phyloP scores from a whole-genome alignment of 2,113 vertebrate genomes.

The Lathamus discolor region DNA sequence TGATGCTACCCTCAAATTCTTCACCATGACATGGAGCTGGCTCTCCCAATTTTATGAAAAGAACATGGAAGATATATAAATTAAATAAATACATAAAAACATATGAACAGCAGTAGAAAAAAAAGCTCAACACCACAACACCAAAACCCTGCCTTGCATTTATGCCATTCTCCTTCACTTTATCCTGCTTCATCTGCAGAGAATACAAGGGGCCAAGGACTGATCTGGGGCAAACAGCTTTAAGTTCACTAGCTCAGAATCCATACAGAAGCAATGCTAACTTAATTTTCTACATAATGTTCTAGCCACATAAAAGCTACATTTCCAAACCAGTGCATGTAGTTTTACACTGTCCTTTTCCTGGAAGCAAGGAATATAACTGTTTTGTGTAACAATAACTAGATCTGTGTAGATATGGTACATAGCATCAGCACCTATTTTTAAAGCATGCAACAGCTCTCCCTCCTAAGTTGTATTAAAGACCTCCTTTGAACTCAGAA shows the following conservation, averaged over 20 bases:
- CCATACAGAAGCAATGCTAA: background rate
- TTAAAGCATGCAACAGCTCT: background rate
- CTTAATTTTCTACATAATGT: background rate
- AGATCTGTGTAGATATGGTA: background rate
- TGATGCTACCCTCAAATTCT: background rate
- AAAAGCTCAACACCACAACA: background rate
- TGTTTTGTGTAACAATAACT: background rate
- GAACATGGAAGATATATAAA: background rate
- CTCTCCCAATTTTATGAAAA: background rate
- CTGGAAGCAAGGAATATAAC: background rate
- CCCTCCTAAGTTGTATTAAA: background rate
- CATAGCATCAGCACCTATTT: background rate
- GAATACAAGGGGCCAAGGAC: background rate
- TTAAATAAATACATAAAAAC: background rate
- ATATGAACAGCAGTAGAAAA: background rate
- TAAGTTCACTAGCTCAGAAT: background rate
- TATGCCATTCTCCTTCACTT: background rate
- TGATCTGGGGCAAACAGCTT: background rate
- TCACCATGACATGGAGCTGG: background rate
- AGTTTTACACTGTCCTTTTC: background rate
- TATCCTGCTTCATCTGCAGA: background rate
- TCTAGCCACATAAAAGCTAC: background rate
- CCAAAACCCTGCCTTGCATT: background rate
- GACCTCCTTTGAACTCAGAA: slow-evolving; percentile 5
- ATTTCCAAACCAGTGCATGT: background rate